Base-by-base conservation (phyloP, 2,797 vertebrate species). In the Pseudotriccus pelzelni region DNA sequence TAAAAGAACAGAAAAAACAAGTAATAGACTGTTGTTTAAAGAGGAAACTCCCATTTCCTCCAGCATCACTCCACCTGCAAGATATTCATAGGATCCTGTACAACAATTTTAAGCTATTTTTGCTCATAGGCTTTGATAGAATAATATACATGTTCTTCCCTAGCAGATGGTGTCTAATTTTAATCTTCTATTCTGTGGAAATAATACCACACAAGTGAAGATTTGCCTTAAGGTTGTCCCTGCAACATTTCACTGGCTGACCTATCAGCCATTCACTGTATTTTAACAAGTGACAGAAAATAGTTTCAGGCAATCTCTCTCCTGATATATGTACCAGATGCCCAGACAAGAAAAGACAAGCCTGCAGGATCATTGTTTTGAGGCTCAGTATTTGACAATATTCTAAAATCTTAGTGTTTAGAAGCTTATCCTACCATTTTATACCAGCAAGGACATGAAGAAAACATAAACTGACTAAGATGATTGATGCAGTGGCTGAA, bases 261-360 rank as follows among this genome's bases (percentile, higher is more conserved):
- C 78, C 44, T 93, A 49, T 96, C 74, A 93, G 44, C 47, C 60
- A 83, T 83, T 91, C 87, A 56, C 19, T 87, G 8, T 56, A 64
- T 87, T 93, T 92, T 83, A 92, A 80, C 19, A 89, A 80, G 82
- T 39, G 68, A 80, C 78, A 91, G 59, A 87, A 90, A 91, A 74
- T 19, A 47, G 30, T 84, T 87, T 83, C 52, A 80, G 75, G 89
- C 78, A 87, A 47, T 89, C 44, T 89, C 27, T 82, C 47, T 89
- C 37, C 44, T 85, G 34, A 63, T 93, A 59, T 34, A 56, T 3
- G 4, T 69, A 83, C 59, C 52, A 87, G 68, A 91, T 83, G 64
- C 52, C 28, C 43, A 13, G 36, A 85, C 2, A 4, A 89, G 93
- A 87, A 83, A 7, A 89, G 75, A 76, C 36, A 92, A 82, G 53